A percentile compares a stretch with the other conserved stretches of the same genome.
These are phyloP conservation scores for Mizuhopecten yessoensis DNA, from an alignment of 1,140 invertebrate genomes.

Conservation along the genomic window DNA sequence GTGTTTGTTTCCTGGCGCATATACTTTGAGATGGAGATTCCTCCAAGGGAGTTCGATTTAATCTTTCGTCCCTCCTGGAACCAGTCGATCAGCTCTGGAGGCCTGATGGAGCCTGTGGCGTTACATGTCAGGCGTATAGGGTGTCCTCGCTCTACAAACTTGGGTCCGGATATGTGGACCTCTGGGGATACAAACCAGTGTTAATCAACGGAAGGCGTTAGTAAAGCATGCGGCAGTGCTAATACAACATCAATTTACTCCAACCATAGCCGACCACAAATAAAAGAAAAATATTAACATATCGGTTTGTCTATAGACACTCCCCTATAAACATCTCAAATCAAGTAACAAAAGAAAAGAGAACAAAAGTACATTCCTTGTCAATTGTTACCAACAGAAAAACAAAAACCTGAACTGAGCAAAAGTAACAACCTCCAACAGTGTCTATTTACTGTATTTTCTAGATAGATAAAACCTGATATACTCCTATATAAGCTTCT, in stretches of 20 bases:
- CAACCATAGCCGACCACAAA: not conserved
- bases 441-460: no score
- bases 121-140: conserved; percentile 73
- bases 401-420: no score
- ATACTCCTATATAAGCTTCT: no score
- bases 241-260: conserved; percentile 2
- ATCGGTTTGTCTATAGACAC: no score
- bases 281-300: no score
- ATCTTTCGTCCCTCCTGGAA: conserved; percentile 72
- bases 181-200: conserved; percentile 62
- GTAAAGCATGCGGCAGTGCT: conserved; percentile 1
- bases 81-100: conserved; percentile 75
- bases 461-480: no score
- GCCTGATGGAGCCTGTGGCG: conserved; percentile 69
- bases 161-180: conserved; percentile 70
- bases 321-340: no score
- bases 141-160: conserved; percentile 73
- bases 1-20: conserved; percentile 56
- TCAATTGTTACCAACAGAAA: no score
- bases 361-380: no score
- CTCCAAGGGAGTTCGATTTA: conserved; percentile 59
- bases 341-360: no score
- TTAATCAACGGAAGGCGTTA: not conserved
- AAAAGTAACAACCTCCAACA: no score
- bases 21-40: conserved; percentile 74